A percentile compares a stretch with the other conserved stretches of the same genome.
These are phyloP conservation scores for Otocyon megalotis DNA, from an alignment of 2,113 vertebrate genomes.

Conservation along the genomic window DNA sequence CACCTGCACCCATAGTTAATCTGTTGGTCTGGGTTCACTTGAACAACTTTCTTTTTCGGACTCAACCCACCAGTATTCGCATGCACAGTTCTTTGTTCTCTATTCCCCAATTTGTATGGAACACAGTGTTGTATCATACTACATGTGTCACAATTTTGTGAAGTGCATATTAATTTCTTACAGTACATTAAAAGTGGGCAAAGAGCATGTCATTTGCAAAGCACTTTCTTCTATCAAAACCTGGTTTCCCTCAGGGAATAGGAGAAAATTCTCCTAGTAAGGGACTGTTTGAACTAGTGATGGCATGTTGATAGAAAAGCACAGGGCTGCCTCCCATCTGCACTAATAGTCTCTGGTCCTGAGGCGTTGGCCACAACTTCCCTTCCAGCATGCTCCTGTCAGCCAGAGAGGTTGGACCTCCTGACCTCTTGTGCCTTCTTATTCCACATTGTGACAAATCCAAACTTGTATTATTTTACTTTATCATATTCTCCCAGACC, in stretches of 20 bases:
- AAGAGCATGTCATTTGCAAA: not conserved
- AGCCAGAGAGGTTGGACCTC: not conserved
- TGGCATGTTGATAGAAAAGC: too few relatives aligned
- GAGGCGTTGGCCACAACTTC: not conserved
- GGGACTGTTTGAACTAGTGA: not conserved
- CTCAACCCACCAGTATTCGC: not conserved
- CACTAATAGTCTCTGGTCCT: not conserved
- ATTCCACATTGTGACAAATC: not conserved
- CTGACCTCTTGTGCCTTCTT: not conserved
- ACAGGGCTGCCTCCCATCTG: accelerated
- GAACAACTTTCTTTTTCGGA: not conserved
- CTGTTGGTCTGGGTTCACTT: not conserved
- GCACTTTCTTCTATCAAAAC: not conserved
- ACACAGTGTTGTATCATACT: not conserved
- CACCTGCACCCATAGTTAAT: not conserved
- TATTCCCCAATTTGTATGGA: not conserved
- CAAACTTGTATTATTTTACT: not conserved
- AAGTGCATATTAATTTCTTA: not conserved
- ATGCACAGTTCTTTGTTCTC: not conserved
- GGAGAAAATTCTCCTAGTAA: not conserved
- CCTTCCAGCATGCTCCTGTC: not conserved
- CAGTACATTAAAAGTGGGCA: not conserved
- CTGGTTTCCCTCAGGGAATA: not conserved
- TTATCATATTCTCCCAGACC: not conserved
- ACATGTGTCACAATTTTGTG: not conserved